Base-by-base conservation (phyloP, 2,888 invertebrate genomes). In the Stegana nigrithorax region DNA sequence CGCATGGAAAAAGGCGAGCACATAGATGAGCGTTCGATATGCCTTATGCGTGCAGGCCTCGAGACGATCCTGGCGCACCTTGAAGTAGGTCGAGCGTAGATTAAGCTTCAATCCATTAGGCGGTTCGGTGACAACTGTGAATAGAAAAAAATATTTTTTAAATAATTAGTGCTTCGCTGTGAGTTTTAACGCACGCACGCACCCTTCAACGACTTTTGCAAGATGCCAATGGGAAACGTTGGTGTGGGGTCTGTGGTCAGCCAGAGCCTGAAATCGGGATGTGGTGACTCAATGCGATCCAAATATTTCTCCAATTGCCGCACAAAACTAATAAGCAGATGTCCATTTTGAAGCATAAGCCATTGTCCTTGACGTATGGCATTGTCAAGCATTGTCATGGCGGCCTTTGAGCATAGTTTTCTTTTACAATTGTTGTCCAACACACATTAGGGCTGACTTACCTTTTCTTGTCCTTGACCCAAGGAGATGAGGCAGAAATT, bases 281-380 rank as follows among this genome's bases (percentile, higher is more conserved):
- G 95, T 0, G 95, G 94, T 73, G 91, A 92, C 61, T 87, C 89
- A 77, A 93, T 88, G 82, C 90, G 88, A 80, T 96, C 96, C 57
- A 97, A 85, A 69, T 90, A 89, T 81, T 96, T 96, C 84, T 96
- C 96, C 69, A 97, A 85, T 67, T 90, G 90, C 19, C 90, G 88
- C 4, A 96, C 88, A 87, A 96, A 96, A 4, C 89, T 87, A 8
- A 95, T 88, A 23, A 96, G 86, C 55, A 97, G 86, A 83, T 97
- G 97, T 67, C 96, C 97, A 86, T 97, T 97, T 87, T 96, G 96
- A 23, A 96, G 88, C 89, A 97, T 93, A 66, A 97, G 86, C 97
- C 97, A 97, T 77, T 93, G 92, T 0, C 97, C 97, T 81, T 92
- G 89, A 0, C 88, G 87, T 10, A 91, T 88, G 0, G 93, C 91